Evolutionary conservation across 1,140 invertebrate species (phyloP).

Genomic region (Elymnias hypermnestra): DNA sequence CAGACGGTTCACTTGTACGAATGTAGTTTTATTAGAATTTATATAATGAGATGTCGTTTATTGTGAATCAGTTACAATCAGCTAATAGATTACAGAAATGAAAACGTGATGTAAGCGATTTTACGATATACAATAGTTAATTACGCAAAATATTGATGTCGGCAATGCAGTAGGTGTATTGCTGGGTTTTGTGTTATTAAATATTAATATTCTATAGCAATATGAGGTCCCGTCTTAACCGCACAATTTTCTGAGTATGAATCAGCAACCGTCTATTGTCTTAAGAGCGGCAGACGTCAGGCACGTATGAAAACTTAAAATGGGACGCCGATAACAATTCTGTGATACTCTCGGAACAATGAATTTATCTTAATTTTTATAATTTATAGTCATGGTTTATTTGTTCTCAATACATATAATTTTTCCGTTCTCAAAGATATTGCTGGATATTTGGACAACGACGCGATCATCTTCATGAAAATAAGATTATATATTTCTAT

Average conservation of each 20-base stretch:
- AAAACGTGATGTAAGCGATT: slow-evolving; percentile 23
- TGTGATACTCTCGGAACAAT: slow-evolving; percentile 14
- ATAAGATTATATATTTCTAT: too few species aligned
- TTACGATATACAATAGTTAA: slow-evolving; percentile 13
- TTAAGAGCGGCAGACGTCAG: slow-evolving; percentile 17
- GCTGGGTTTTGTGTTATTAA: slow-evolving; percentile 11
- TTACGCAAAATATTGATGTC: slow-evolving; percentile 17
- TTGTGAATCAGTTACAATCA: slow-evolving; percentile 44
- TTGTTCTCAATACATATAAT: neutral
- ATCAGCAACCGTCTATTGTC: slow-evolving; percentile 29
- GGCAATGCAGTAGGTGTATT: slow-evolving; percentile 7
- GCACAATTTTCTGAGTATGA: slow-evolving; percentile 19
- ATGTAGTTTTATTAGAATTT: slow-evolving; percentile 51
- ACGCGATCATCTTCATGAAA: too few species aligned
- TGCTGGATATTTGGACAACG: too few species aligned
- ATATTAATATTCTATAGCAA: slow-evolving; percentile 9
- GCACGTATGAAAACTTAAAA: slow-evolving; percentile 24
- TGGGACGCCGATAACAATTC: slow-evolving; percentile 18
- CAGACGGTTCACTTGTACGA: slow-evolving; percentile 54
- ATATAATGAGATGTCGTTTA: slow-evolving; percentile 56
- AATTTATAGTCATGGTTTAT: neutral
- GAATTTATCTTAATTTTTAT: slow-evolving; percentile 12
- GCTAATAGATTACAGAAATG: slow-evolving; percentile 49
- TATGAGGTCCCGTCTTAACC: slow-evolving; percentile 9
- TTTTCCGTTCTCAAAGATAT: neutral